Conservation (phyloP, 2,113 vertebrate genomes). For the Anolis sagrei region DNA sequence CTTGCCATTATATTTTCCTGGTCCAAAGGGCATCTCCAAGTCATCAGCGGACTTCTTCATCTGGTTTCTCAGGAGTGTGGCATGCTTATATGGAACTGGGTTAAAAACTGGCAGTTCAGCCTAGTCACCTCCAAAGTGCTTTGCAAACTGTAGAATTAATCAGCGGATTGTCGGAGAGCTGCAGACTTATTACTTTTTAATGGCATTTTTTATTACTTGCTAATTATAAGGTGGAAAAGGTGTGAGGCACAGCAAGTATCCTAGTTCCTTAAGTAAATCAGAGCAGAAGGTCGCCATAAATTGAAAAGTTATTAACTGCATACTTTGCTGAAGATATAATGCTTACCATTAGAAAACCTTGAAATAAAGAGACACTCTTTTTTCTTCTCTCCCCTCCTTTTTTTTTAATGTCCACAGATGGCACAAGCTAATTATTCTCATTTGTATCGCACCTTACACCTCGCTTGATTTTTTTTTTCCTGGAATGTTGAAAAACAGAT, state of each 20-base stretch:
- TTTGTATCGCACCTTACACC: constrained; percentile 76
- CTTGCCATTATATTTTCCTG: background rate
- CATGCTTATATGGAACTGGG: background rate
- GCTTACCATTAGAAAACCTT: constrained; percentile 53
- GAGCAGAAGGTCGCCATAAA: constrained; percentile 61
- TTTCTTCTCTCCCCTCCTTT: background rate
- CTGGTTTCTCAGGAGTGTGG: fast-evolving
- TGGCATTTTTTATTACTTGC: constrained; percentile 75
- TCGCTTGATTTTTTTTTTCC: constrained; percentile 62
- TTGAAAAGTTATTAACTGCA: constrained; percentile 52
- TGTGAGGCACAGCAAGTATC: constrained; percentile 38
- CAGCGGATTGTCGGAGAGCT: constrained; percentile 77
- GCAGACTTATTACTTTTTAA: constrained; percentile 78
- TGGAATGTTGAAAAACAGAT: constrained; percentile 80
- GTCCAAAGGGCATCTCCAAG: background rate
- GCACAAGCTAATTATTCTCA: constrained; percentile 75
- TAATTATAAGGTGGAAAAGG: constrained; percentile 75
- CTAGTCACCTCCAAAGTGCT: constrained; percentile 78
- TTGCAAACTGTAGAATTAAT: constrained; percentile 82
- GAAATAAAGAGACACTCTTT: constrained; percentile 33
- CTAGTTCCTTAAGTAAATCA: constrained; percentile 56
- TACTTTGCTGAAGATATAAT: constrained; percentile 49
- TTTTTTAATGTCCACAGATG: constrained; percentile 73
- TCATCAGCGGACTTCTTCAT: background rate
- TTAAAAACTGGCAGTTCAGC: constrained; percentile 71